Conservation (phyloP, 2,888 invertebrate genomes). For the Cataglyphis rosenhaueri region DNA sequence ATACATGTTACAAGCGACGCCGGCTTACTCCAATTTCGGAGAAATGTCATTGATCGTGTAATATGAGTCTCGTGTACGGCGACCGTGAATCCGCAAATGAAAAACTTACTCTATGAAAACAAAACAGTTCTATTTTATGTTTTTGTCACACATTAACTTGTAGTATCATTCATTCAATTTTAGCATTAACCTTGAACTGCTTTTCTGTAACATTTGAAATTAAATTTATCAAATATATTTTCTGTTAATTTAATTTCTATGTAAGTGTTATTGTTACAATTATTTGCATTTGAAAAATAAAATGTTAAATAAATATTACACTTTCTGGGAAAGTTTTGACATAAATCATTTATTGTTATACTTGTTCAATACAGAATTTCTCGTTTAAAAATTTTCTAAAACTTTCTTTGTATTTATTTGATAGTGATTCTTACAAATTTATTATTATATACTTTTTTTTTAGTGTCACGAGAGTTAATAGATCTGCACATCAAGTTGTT, state of each 20-base stretch:
- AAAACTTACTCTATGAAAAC: neutral
- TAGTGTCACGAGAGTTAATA: conserved; percentile 93
- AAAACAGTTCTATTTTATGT: neutral
- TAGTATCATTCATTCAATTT: neutral
- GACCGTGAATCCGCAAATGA: neutral
- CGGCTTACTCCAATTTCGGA: neutral
- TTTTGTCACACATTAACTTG: neutral
- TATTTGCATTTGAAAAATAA: neutral
- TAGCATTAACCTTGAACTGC: neutral
- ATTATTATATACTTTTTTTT: conserved; percentile 20
- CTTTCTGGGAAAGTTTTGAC: neutral
- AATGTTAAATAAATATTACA: neutral
- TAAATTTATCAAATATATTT: neutral
- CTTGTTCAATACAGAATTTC: neutral
- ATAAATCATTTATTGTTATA: neutral
- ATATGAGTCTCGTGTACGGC: neutral
- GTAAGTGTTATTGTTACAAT: neutral
- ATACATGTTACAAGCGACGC: conserved; percentile 63
- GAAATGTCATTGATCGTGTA: conserved; percentile 26
- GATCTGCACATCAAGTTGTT: conserved; percentile 96
- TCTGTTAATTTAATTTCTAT: too few relatives aligned
- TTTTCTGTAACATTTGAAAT: neutral
- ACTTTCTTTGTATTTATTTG: neutral
- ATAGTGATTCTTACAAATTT: neutral
- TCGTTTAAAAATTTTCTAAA: neutral